Evolutionary conservation across 2,797 vertebrate species (phyloP).

Genomic region (Rhodeus uyekii): DNA sequence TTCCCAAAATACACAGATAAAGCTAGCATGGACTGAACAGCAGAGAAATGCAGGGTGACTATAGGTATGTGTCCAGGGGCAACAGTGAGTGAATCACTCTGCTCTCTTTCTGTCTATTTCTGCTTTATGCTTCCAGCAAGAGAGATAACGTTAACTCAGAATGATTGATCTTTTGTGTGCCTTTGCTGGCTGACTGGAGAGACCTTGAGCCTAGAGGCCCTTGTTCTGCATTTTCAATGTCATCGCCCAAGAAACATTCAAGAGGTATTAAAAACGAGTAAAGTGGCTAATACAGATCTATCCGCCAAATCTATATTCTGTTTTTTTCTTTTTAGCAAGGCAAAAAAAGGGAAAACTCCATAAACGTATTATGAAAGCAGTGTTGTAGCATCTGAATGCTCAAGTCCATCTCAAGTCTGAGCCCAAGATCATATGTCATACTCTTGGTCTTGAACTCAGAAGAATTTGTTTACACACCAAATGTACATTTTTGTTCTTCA

Average conservation of each 20-base stretch:
- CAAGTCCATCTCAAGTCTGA: neutral
- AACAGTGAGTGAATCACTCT: slow-evolving; percentile 25
- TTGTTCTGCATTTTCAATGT: slow-evolving; percentile 64
- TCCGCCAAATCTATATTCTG: neutral
- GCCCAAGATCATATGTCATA: neutral
- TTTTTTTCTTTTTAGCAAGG: neutral
- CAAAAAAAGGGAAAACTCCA: neutral
- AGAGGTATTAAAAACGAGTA: neutral
- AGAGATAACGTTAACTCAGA: slow-evolving; percentile 68
- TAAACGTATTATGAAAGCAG: neutral
- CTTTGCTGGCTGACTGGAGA: slow-evolving; percentile 62
- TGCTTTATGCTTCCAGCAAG: neutral
- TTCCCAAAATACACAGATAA: neutral
- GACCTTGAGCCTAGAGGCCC: slow-evolving; percentile 50
- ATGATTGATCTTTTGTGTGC: slow-evolving; percentile 66
- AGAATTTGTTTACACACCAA: neutral
- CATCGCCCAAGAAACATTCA: slow-evolving; percentile 48
- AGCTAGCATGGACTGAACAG: neutral
- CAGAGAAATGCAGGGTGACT: slow-evolving; percentile 20
- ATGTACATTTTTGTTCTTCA: neutral
- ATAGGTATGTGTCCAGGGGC: slow-evolving; percentile 17
- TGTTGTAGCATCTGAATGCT: neutral
- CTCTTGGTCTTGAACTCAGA: neutral
- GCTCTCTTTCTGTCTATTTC: slow-evolving; percentile 1
- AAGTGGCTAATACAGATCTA: neutral